Conservation (phyloP, 92 coral and sea anemone species). For the Umimayanthus chanpuru region DNA sequence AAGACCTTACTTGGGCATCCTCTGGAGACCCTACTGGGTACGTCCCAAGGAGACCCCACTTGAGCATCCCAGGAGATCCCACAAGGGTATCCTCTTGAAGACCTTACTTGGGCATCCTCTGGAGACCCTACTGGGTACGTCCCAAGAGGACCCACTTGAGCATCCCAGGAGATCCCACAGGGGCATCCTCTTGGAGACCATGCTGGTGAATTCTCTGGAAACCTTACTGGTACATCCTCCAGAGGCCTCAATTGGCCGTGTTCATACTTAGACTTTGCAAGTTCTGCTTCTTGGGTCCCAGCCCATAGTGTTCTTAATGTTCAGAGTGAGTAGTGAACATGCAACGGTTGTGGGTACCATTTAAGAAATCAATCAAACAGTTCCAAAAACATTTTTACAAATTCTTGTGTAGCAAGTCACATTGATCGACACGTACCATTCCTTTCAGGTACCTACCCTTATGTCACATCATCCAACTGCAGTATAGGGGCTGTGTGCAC, state of each 20-base stretch:
- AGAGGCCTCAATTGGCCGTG: too few species aligned
- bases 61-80: background rate
- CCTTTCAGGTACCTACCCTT: slow-evolving; percentile 89
- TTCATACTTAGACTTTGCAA: too few species aligned
- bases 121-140: background rate
- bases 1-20: background rate
- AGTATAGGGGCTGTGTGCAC: slow-evolving; percentile 95
- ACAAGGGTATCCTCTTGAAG: background rate
- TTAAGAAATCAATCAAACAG: too few species aligned
- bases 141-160: too few species aligned
- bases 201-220: background rate
- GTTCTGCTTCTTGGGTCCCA: too few species aligned
- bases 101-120: background rate
- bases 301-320: too few species aligned
- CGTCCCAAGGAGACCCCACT: too few species aligned
- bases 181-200: background rate
- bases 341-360: too few species aligned
- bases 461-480: slow-evolving; percentile 95
- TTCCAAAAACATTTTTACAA: too few species aligned
- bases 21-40: background rate
- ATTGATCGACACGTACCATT: background rate
- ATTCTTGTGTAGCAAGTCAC: background rate
- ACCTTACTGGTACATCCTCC: too few species aligned
- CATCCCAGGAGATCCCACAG: background rate
- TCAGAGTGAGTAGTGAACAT: too few species aligned